These are phyloP conservation scores for Montipora cactus DNA, from an alignment of 64 coral and sea anemone genomes.

Conservation along the genomic window DNA sequence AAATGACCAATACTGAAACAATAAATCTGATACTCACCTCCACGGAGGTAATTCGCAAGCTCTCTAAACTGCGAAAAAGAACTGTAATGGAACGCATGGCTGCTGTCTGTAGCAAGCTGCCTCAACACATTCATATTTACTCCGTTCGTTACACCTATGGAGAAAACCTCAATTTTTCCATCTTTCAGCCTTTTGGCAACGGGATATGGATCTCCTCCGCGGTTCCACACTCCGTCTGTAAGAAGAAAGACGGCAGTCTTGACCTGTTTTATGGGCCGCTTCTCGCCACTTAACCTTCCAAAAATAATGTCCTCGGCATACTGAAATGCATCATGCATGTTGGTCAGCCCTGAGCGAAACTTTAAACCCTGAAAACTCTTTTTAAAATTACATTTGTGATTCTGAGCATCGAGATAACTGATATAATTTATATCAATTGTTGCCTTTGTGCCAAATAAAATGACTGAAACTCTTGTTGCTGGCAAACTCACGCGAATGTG, in stretches of 20 bases:
- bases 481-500: constrained; percentile 77
- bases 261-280: constrained; percentile 60
- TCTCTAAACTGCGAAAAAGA: constrained; percentile 84
- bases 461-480: constrained; percentile 76
- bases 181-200: constrained; percentile 68
- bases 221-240: constrained; percentile 89
- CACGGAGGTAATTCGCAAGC: constrained; percentile 75
- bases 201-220: constrained; percentile 62
- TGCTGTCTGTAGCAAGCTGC: constrained; percentile 72
- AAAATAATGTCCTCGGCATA: constrained; percentile 78
- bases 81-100: constrained; percentile 76
- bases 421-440: constrained; percentile 87
- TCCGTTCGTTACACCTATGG: constrained; percentile 85
- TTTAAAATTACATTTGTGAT: constrained; percentile 94
- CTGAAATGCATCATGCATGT: constrained; percentile 81
- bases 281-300: constrained; percentile 67
- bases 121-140: constrained; percentile 65
- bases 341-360: constrained; percentile 82
- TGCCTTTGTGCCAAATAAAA: constrained; percentile 76
- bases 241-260: constrained; percentile 86
- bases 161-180: constrained; percentile 70
- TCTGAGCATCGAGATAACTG: constrained; percentile 48
- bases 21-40: constrained; percentile 57
- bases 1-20: too few relatives aligned
- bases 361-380: constrained; percentile 64